These are phyloP conservation scores for Siphamia tubifer DNA, from an alignment of 2,113 vertebrate species.

Conservation along the genomic window DNA sequence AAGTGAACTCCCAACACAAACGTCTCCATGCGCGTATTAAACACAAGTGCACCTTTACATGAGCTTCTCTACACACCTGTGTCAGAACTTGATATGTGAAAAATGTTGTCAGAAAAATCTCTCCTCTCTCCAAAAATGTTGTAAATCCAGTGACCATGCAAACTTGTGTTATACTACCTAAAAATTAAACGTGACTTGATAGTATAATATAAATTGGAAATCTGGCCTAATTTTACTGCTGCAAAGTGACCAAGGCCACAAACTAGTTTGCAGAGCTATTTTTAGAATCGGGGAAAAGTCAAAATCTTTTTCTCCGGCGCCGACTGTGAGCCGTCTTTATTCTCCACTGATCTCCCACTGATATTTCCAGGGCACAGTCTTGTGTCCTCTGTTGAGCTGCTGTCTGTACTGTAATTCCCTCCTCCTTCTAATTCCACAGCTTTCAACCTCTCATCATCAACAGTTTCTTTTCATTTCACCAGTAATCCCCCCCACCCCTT, in stretches of 20 bases:
- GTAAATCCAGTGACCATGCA: too few relatives aligned
- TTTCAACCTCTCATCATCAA: conserved; percentile 42
- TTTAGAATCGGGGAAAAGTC: conserved; percentile 29
- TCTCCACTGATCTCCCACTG: conserved; percentile 44
- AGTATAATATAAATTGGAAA: neutral
- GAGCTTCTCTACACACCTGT: too few relatives aligned
- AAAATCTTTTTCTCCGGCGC: conserved; percentile 14
- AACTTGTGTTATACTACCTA: too few relatives aligned
- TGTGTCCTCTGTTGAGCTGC: conserved; percentile 10
- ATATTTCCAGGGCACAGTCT: conserved; percentile 30
- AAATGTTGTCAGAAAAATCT: too few relatives aligned
- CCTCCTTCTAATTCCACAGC: conserved; percentile 17
- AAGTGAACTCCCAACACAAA: too few relatives aligned
- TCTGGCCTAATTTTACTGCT: conserved; percentile 12
- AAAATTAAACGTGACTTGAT: neutral
- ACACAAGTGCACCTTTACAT: too few relatives aligned
- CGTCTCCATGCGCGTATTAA: too few relatives aligned
- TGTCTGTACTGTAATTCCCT: conserved; percentile 32
- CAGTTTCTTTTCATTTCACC: conserved; percentile 35
- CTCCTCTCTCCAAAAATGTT: too few relatives aligned
- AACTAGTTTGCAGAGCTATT: conserved; percentile 25
- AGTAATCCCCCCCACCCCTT: too few relatives aligned
- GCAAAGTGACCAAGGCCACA: conserved; percentile 4
- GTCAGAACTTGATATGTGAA: too few relatives aligned
- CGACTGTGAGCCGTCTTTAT: conserved; percentile 35